Evolutionary conservation across 2,797 vertebrate genomes (phyloP).

Genomic region (Gymnocypris eckloni): DNA sequence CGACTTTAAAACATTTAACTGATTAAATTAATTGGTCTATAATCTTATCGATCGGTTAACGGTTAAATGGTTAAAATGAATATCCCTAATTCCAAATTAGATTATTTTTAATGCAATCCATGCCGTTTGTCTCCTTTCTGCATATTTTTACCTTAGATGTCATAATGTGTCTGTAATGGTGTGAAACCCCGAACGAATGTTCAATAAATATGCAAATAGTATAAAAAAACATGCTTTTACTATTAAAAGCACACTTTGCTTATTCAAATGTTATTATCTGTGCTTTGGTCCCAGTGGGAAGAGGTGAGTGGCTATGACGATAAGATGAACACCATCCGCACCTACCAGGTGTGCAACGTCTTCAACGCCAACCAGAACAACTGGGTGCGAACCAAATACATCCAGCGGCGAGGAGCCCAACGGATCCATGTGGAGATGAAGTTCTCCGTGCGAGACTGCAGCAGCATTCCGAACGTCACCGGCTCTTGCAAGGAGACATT

Average conservation of each 20-base stretch:
- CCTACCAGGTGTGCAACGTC: slow-evolving; percentile 97
- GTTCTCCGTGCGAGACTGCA: slow-evolving; percentile 95
- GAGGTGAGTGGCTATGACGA: slow-evolving; percentile 97
- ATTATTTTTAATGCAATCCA: slow-evolving; percentile 20
- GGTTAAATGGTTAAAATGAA: too few species aligned
- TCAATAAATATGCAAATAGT: slow-evolving; percentile 5
- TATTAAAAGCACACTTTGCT: slow-evolving; percentile 5
- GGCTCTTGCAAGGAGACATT: slow-evolving; percentile 99
- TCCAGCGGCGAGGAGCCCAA: slow-evolving; percentile 88
- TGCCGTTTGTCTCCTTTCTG: slow-evolving; percentile 7
- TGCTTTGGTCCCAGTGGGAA: slow-evolving; percentile 86
- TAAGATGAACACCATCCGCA: slow-evolving; percentile 97
- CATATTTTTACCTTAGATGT: background rate
- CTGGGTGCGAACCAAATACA: slow-evolving; percentile 94
- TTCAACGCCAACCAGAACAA: slow-evolving; percentile 95
- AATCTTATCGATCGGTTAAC: too few species aligned
- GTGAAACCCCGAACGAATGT: background rate
- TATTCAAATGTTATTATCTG: slow-evolving; percentile 46
- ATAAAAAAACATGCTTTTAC: slow-evolving; percentile 6
- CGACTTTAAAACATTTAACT: too few species aligned
- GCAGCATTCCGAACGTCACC: slow-evolving; percentile 93
- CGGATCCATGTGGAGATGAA: slow-evolving; percentile 98
- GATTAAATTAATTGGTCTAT: too few species aligned
- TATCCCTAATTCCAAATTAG: slow-evolving; percentile 38
- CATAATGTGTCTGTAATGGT: slow-evolving; percentile 20